These are phyloP conservation scores for Apogon talboti DNA, from an alignment of 2,797 vertebrate genomes.

Conservation along the genomic window DNA sequence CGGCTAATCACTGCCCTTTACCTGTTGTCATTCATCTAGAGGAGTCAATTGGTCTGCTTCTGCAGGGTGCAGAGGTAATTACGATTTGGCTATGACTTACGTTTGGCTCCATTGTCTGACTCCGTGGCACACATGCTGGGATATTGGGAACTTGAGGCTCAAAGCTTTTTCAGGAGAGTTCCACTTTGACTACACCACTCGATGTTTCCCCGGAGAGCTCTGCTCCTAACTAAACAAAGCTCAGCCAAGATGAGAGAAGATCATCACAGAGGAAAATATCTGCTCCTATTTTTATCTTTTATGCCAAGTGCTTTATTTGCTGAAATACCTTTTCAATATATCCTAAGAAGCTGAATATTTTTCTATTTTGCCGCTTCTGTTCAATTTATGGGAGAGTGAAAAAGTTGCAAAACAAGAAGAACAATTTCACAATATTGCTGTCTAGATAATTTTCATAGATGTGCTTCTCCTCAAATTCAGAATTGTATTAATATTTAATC, in stretches of 20 bases:
- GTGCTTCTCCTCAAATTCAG: constrained; percentile 73
- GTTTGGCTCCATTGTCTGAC: constrained; percentile 72
- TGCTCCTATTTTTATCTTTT: constrained; percentile 62
- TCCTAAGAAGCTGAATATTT: constrained; percentile 56
- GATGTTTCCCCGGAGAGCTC: constrained; percentile 66
- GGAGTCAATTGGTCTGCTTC: constrained; percentile 78
- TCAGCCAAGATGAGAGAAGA: constrained; percentile 61
- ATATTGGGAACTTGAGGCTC: constrained; percentile 66
- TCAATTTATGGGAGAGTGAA: constrained; percentile 61
- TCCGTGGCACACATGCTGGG: constrained; percentile 52
- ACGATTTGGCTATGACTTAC: constrained; percentile 76
- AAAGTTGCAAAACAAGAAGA: constrained; percentile 71
- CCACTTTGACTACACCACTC: constrained; percentile 70
- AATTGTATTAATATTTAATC: constrained; percentile 86
- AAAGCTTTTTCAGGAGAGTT: constrained; percentile 69
- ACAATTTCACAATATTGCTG: constrained; percentile 74
- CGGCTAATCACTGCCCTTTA: constrained; percentile 78
- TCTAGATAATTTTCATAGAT: constrained; percentile 77
- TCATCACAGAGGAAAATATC: constrained; percentile 53
- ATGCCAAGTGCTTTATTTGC: constrained; percentile 51
- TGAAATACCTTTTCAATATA: constrained; percentile 57
- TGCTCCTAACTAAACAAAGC: constrained; percentile 70
- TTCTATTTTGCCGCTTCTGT: constrained; percentile 51
- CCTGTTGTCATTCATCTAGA: constrained; percentile 77
- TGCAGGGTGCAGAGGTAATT: constrained; percentile 78